Percentiles rank a stretch among this genome's conserved stretches.
Conservation (phyloP, 2,113 vertebrate genomes). For the Hypocryptadius cinnamomeus region DNA sequence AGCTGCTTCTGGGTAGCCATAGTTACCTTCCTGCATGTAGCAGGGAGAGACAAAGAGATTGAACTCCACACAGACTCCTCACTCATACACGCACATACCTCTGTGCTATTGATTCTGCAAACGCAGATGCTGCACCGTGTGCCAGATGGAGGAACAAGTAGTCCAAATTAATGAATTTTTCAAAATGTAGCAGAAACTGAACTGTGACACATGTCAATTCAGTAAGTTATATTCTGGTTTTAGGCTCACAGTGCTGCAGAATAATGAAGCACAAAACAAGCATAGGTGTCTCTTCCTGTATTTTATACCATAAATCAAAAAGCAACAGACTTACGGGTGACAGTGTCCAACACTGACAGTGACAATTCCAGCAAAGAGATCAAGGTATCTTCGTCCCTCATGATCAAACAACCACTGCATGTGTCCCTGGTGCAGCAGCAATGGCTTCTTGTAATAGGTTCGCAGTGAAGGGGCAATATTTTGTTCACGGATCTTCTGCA, state of each 20-base stretch:
- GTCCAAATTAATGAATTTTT: neutral
- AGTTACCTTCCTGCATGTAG: constrained; percentile 77
- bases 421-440: constrained; percentile 85
- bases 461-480: constrained; percentile 68
- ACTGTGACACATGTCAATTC: neutral
- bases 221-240: neutral
- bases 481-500: constrained; percentile 74
- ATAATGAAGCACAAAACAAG: neutral
- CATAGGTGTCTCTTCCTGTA: neutral
- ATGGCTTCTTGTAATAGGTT: constrained; percentile 78
- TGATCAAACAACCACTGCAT: constrained; percentile 95
- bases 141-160: neutral
- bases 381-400: constrained; percentile 86
- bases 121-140: neutral
- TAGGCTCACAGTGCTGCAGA: neutral
- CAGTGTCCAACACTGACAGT: constrained; percentile 93
- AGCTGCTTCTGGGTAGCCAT: constrained; percentile 79
- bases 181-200: neutral
- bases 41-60: neutral
- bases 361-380: constrained; percentile 88
- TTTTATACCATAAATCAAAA: neutral
- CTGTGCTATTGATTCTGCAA: neutral
- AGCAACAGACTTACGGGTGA: constrained; percentile 83
- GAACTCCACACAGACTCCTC: neutral
- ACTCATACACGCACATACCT: neutral